Percentiles rank a stretch among this genome's conserved stretches.
Evolutionary conservation across 2,888 invertebrate genomes (phyloP).

Genomic region (Meteorus colon): DNA sequence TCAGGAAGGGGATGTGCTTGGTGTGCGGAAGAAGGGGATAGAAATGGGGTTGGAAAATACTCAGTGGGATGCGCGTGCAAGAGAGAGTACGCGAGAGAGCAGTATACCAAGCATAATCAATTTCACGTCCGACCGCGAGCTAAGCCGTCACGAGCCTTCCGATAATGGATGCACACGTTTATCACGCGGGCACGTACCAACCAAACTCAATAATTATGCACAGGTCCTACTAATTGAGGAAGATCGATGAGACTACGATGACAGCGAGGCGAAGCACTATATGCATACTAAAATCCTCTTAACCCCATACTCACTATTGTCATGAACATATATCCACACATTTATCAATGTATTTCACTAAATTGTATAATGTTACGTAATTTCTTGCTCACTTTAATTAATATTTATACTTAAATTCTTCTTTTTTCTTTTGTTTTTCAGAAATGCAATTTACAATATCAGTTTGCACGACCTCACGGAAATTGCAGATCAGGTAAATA

Average conservation of each 20-base stretch:
- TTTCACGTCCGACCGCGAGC: conserved; percentile 50
- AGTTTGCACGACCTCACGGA: conserved; percentile 89
- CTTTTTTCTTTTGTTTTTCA: conserved; percentile 67
- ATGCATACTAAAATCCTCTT: conserved; percentile 10
- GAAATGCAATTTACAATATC: conserved; percentile 93
- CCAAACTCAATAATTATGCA: conserved; percentile 54
- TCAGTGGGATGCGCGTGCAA: conserved; percentile 12
- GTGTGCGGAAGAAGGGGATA: conserved; percentile 27
- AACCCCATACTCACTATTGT: conserved; percentile 11
- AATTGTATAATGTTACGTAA: neutral
- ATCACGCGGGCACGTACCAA: conserved; percentile 53
- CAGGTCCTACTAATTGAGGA: conserved; percentile 55
- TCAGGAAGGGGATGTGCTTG: neutral
- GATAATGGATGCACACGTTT: conserved; percentile 56
- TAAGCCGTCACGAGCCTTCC: conserved; percentile 52
- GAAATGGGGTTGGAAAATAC: conserved; percentile 25
- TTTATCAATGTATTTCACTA: neutral
- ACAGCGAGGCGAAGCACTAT: conserved; percentile 32
- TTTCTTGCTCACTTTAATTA: neutral
- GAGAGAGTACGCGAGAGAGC: conserved; percentile 21
- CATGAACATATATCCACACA: neutral
- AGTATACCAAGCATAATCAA: conserved; percentile 50
- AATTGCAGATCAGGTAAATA: conserved; percentile 80
- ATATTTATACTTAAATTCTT: neutral
- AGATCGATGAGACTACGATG: conserved; percentile 54